Evolutionary conservation across 2,113 vertebrate genomes (phyloP), one percentile per base, ranked within the genome.

Genomic region (Sula dactylatra): DNA sequence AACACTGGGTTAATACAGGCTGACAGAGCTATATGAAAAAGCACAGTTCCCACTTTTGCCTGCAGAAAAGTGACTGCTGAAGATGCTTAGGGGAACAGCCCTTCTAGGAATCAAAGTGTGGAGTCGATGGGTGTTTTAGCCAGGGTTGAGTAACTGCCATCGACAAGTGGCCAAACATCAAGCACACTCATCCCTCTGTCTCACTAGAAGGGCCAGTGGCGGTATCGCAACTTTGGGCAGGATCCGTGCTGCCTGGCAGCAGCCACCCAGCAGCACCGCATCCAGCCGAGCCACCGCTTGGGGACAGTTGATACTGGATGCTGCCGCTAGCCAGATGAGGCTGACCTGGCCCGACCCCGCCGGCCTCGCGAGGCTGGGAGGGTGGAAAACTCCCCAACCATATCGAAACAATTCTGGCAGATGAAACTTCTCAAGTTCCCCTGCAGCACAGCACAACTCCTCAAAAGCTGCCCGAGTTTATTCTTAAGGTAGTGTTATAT

Each of bases 131-230:
- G n/a, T 29, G 18, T 70, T 90, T 74, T 42, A 89, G n/a, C 55
- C 55, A 83, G 16, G 27, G 58, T 2, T 82, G 18, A 80, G 62
- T 20, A 81, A 56, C 21, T 40, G 9, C 47, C 17, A 2, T 10
- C 44, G 42, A 82, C 77, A 85, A 4, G 21, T 36, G 56, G 56
- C 50, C 40, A 21, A 52, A 81, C 59, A 81, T 2, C 0, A 21
- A 91, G 38, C 0, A 0, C 44, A 72, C 40, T 34, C 70, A 77
- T 44, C 45, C 31, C 45, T 79, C 27, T 36, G 34, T 44, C 58
- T 65, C 40, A 26, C 24, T 14, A 40, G 61, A 7, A 2, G 13
- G 49, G 29, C 32, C 0, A 0, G 11, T 7, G 32, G 47, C 1
- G 14, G 34, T 4, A 22, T 42, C 16, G 25, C 34, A 25, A 19